These are phyloP conservation scores for Eupithecia insigniata DNA, from an alignment of 2,888 invertebrate species.

Conservation along the genomic window DNA sequence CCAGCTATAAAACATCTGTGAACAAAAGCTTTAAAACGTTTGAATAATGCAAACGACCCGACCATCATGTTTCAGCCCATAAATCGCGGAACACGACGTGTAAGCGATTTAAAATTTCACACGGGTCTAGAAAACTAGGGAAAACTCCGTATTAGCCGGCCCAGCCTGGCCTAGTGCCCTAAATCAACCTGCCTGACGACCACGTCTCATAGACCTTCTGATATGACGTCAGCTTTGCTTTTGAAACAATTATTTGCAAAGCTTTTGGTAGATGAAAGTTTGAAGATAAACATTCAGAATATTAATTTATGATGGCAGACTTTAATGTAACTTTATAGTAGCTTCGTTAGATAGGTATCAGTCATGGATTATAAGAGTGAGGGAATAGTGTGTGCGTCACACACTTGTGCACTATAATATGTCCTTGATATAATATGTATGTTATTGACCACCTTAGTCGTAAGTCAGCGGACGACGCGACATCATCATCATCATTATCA, in stretches of 20 bases:
- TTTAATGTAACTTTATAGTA: not conserved
- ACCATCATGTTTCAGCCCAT: slow-evolving; percentile 4
- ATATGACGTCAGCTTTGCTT: not conserved
- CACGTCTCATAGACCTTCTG: not conserved
- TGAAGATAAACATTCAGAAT: not conserved
- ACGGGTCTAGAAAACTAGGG: slow-evolving; percentile 5
- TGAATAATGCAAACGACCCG: slow-evolving; percentile 6
- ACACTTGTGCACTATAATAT: not conserved
- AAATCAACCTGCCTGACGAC: not conserved
- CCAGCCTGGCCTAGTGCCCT: slow-evolving; percentile 2
- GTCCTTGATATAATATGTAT: too few relatives aligned
- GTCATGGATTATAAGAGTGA: not conserved
- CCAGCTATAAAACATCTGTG: not conserved
- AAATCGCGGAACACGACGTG: slow-evolving; percentile 11
- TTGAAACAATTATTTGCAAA: not conserved
- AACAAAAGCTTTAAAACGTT: slow-evolving; percentile 12
- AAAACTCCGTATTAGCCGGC: not conserved
- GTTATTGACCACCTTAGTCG: not conserved
- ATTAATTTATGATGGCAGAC: not conserved
- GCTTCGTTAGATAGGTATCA: not conserved
- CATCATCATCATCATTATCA: not conserved
- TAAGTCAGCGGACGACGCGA: not conserved
- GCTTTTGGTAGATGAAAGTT: not conserved
- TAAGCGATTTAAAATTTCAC: slow-evolving; percentile 17
- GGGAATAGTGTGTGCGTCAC: not conserved